Base-by-base conservation (phyloP, 1,140 invertebrate species). In the Carcinoscorpius rotundicauda region DNA sequence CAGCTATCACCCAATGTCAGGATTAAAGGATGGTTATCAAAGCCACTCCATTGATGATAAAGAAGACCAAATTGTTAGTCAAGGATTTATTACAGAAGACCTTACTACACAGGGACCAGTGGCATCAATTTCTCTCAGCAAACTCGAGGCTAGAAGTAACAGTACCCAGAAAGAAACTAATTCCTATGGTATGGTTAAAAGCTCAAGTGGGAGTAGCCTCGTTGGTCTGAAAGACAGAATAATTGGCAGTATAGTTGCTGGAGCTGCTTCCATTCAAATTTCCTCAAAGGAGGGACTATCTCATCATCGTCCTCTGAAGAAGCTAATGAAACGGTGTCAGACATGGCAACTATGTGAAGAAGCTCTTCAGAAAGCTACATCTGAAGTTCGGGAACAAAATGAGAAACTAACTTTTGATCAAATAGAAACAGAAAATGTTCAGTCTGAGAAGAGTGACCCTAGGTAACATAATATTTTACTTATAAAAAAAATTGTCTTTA, bases 281-380 rank as follows among this genome's bases (percentile, higher is more conserved):
- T 55, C 53, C 1, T 55, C 53, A 8, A 8, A 8, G 53, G 6
- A 55, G 6, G 6, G n/a, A 6, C 53, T n/a, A n/a, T 6, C n/a
- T 6, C 6, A 6, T 6, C 53, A 55, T 6, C 6, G 58, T 52
- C 52, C 58, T 4, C 4, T 4, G 5, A 67, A 64, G 52, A 66
- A 58, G 55, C 49, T 61, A 10, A 51, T 53, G 10, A 56, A 57
- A 50, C 48, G 63, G 4, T 62, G 63, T 10, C 68, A 64, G 3
- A 62, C 65, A 51, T 69, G 68, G 68, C 68, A 69, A 61, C 49
- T 69, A 50, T 57, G 65, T 48, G 65, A 69, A 64, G 68, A 69
- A 52, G 64, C 68, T 51, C 57, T 69, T 48, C 64, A 69, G 49
- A 69, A 65, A 65, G 65, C 59, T 8, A 66, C 63, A 56, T 57